phyloP scores from a whole-genome alignment of 2,113 vertebrate species.

The Hyla sarda region DNA sequence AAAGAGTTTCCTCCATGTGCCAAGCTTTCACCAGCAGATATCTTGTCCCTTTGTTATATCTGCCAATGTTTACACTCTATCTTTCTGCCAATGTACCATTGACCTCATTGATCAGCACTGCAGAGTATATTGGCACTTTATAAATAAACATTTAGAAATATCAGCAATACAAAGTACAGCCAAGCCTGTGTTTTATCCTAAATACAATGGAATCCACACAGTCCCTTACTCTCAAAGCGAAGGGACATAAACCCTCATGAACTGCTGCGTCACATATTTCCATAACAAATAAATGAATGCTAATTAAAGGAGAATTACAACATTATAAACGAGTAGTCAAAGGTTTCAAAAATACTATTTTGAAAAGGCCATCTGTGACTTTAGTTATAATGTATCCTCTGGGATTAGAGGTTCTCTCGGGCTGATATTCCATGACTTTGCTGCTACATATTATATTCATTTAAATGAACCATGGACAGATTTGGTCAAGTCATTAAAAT shows the following conservation, averaged over 20 bases:
- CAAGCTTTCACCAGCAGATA: slow-evolving; percentile 9
- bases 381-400: neutral
- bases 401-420: neutral
- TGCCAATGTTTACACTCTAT: slow-evolving; percentile 45
- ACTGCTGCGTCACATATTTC: neutral
- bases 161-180: slow-evolving; percentile 17
- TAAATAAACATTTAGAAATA: slow-evolving; percentile 38
- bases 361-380: slow-evolving; percentile 7
- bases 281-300: neutral
- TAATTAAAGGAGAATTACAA: neutral
- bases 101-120: slow-evolving; percentile 37
- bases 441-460: neutral
- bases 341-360: slow-evolving; percentile 4
- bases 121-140: slow-evolving; percentile 42
- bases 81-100: slow-evolving; percentile 32
- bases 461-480: neutral
- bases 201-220: slow-evolving; percentile 15
- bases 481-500: neutral
- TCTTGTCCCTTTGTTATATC: slow-evolving; percentile 8
- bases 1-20: neutral
- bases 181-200: slow-evolving; percentile 22
- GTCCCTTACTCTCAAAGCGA: neutral
- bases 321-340: neutral
- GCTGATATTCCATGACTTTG: neutral
- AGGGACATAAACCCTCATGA: neutral